A percentile compares a stretch with the other conserved stretches of the same genome.
Conservation (phyloP, 1,140 invertebrate genomes). For the Drosophila elegans region DNA sequence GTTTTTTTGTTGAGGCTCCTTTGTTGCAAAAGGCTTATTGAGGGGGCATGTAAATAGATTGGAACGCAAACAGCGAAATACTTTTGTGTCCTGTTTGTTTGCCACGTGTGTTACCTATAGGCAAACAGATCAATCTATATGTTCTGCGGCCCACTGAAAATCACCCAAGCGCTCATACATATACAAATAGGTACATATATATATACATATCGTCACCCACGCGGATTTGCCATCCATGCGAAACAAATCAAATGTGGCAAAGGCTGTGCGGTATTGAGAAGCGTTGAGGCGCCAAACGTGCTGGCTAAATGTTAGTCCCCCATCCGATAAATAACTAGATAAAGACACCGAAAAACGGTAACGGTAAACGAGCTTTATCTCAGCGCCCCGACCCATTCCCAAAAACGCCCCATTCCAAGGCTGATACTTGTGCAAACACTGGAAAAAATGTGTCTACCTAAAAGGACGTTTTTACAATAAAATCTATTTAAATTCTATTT, state of each 20-base stretch:
- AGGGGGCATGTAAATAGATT: conserved; percentile 33
- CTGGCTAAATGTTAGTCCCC: conserved; percentile 58
- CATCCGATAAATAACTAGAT: conserved; percentile 11
- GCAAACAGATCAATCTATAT: conserved; percentile 11
- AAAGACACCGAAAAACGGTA: conserved; percentile 19
- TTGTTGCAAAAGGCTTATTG: conserved; percentile 22
- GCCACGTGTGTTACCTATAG: conserved; percentile 5
- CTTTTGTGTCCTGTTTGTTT: conserved; percentile 9
- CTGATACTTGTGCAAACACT: conserved; percentile 17
- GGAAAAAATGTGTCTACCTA: neutral
- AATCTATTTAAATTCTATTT: too few relatives aligned
- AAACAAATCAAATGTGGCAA: conserved; percentile 70
- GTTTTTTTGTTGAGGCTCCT: neutral
- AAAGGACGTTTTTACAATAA: neutral
- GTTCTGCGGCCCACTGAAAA: conserved; percentile 20
- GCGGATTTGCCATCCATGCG: conserved; percentile 4
- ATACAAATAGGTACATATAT: neutral
- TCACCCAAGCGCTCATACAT: conserved; percentile 33
- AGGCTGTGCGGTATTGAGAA: conserved; percentile 24
- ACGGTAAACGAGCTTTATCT: conserved; percentile 26
- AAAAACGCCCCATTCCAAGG: conserved; percentile 4
- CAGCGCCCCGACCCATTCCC: neutral
- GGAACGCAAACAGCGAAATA: conserved; percentile 8
- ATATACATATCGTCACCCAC: conserved; percentile 5
- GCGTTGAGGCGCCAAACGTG: conserved; percentile 64